Percentiles rank a stretch among this genome's conserved stretches.
Conservation (phyloP, 2,888 invertebrate genomes). For the Junonia oenone region DNA sequence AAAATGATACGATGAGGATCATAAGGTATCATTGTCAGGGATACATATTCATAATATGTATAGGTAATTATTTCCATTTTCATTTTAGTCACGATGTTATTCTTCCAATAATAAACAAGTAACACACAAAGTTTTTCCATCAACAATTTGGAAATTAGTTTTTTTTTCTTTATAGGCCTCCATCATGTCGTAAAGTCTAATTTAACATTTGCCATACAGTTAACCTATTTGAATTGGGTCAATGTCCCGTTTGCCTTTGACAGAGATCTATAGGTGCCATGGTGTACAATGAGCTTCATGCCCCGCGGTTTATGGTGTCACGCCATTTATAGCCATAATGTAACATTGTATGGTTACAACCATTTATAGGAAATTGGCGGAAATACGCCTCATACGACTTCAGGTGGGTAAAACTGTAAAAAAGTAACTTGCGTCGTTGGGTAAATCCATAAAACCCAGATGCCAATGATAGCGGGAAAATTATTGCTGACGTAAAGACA, state of each 20-base stretch:
- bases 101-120: too few relatives aligned
- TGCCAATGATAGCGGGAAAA: not conserved
- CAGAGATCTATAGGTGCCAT: slow-evolving; percentile 36
- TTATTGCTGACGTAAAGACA: not conserved
- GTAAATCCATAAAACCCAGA: not conserved
- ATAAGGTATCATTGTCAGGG: not conserved
- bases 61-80: too few relatives aligned
- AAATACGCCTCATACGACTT: slow-evolving; percentile 1
- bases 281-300: slow-evolving; percentile 54
- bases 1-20: not conserved
- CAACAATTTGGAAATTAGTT: not conserved
- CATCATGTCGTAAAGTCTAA: slow-evolving; percentile 22
- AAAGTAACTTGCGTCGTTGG: not conserved
- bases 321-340: slow-evolving; percentile 64
- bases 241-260: slow-evolving; percentile 52
- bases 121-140: too few relatives aligned
- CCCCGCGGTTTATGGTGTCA: slow-evolving; percentile 61
- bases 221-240: slow-evolving; percentile 60
- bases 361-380: slow-evolving; percentile 21
- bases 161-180: slow-evolving; percentile 1
- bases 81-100: too few relatives aligned
- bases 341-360: slow-evolving; percentile 16
- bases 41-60: too few relatives aligned
- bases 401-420: not conserved
- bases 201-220: slow-evolving; percentile 28